A percentile compares a stretch with the other conserved stretches of the same genome.
These are phyloP conservation scores for Onychostoma macrolepis DNA, from an alignment of 2,113 vertebrate genomes.

Conservation along the genomic window DNA sequence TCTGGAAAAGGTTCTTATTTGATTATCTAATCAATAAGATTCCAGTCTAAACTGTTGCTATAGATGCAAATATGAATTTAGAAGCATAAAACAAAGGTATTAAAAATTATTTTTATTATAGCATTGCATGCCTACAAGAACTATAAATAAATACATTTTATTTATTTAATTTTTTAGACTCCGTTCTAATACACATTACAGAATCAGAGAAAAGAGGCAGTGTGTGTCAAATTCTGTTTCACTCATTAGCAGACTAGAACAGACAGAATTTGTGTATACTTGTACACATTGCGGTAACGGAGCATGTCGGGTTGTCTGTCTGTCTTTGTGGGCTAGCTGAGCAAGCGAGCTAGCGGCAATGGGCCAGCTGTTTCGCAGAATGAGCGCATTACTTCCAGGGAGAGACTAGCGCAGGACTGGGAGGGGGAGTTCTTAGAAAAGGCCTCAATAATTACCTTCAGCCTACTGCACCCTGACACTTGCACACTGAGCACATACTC, in stretches of 20 bases:
- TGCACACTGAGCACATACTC: slow-evolving; percentile 52
- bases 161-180: not conserved
- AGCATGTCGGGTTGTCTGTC: slow-evolving; percentile 16
- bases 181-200: not conserved
- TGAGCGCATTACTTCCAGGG: slow-evolving; percentile 77
- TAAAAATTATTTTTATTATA: not conserved
- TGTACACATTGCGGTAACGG: slow-evolving; percentile 2
- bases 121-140: not conserved
- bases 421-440: slow-evolving; percentile 82
- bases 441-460: slow-evolving; percentile 81
- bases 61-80: not conserved
- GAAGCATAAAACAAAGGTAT: not conserved
- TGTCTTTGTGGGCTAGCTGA: slow-evolving; percentile 54
- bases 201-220: not conserved
- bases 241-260: not conserved
- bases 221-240: not conserved
- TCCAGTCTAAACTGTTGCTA: not conserved
- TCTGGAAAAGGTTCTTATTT: not conserved
- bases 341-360: slow-evolving; percentile 66
- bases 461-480: slow-evolving; percentile 73
- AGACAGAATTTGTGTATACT: slow-evolving; percentile 25
- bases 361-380: slow-evolving; percentile 78
- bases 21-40: not conserved
- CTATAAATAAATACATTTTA: not conserved
- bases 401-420: slow-evolving; percentile 68